Evolutionary conservation across 1,140 invertebrate species (phyloP).

Genomic region (Cataglyphis hispanica): DNA sequence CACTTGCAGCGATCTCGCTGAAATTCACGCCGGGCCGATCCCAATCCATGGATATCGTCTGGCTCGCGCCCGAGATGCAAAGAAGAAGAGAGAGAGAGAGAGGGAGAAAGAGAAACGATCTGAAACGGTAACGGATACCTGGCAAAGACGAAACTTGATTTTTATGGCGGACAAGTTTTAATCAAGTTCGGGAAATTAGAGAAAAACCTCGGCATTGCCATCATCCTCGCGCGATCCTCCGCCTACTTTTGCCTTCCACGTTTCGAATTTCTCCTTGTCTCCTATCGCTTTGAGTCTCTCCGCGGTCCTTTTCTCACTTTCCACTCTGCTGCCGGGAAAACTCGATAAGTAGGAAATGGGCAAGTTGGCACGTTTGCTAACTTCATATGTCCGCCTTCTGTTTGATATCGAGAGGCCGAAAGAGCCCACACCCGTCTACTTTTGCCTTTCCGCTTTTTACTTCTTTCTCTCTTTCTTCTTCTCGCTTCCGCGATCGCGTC

Average conservation of each 20-base stretch:
- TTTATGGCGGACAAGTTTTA: slow-evolving; percentile 82
- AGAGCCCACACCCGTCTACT: slow-evolving; percentile 42
- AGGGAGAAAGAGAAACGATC: slow-evolving; percentile 28
- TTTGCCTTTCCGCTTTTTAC: slow-evolving; percentile 32
- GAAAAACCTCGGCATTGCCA: slow-evolving; percentile 73
- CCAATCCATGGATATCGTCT: slow-evolving; percentile 20
- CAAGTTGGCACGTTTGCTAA: slow-evolving; percentile 80
- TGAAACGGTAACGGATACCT: slow-evolving; percentile 70
- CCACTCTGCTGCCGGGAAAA: slow-evolving; percentile 64
- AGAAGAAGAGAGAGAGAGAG: slow-evolving; percentile 13
- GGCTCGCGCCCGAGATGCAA: slow-evolving; percentile 20
- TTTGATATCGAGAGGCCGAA: slow-evolving; percentile 71
- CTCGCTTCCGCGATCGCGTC: not conserved
- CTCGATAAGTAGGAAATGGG: slow-evolving; percentile 81
- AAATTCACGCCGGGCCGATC: slow-evolving; percentile 24
- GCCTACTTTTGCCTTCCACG: slow-evolving; percentile 15
- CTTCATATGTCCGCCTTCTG: slow-evolving; percentile 75
- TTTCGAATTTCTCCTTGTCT: slow-evolving; percentile 10
- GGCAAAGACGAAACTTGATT: slow-evolving; percentile 78
- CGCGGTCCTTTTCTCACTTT: slow-evolving; percentile 29
- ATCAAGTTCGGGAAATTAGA: slow-evolving; percentile 83
- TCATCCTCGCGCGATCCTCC: slow-evolving; percentile 36
- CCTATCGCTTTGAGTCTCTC: slow-evolving; percentile 9
- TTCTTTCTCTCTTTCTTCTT: slow-evolving; percentile 35
- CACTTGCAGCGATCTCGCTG: slow-evolving; percentile 27